Evolutionary conservation across 2,113 vertebrate species (phyloP).

Genomic region (Neogobius melanostomus): DNA sequence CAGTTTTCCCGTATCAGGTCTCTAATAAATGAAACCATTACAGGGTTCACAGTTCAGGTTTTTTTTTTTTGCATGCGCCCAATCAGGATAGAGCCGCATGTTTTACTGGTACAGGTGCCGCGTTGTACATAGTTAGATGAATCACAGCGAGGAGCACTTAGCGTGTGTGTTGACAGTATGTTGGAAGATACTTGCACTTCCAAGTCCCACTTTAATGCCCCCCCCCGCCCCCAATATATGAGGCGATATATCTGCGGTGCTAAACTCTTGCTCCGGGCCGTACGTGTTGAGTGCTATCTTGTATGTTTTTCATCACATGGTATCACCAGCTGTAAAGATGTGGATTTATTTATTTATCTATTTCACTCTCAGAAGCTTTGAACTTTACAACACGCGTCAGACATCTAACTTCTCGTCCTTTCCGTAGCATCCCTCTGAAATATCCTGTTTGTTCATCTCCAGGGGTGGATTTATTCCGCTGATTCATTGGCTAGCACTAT

Average conservation of each 20-base stretch:
- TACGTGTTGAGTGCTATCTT: constrained; percentile 31
- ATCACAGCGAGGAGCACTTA: constrained; percentile 55
- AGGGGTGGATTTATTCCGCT: constrained; percentile 76
- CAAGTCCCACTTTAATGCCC: constrained; percentile 67
- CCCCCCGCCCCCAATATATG: constrained; percentile 43
- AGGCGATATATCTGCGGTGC: constrained; percentile 60
- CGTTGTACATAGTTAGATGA: constrained; percentile 29
- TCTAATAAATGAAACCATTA: constrained; percentile 6
- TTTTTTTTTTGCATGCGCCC: constrained; percentile 3
- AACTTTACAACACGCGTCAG: constrained; percentile 73
- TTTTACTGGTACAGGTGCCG: constrained; percentile 36
- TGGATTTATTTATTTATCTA: constrained; percentile 41
- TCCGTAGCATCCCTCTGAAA: constrained; percentile 65
- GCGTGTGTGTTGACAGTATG: constrained; percentile 56
- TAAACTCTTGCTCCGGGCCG: constrained; percentile 55
- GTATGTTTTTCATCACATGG: constrained; percentile 50
- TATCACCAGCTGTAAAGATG: constrained; percentile 53
- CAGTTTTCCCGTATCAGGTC: not conserved
- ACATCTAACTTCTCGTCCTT: constrained; percentile 25
- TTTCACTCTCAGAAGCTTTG: constrained; percentile 66
- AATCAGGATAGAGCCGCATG: constrained; percentile 20
- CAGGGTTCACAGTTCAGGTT: constrained; percentile 24
- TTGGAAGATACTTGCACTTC: constrained; percentile 53
- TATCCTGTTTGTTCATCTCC: constrained; percentile 79
- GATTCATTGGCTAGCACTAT: constrained; percentile 73